phyloP scores from a whole-genome alignment of 2,888 invertebrate genomes.

The Drosophila eohydei region DNA sequence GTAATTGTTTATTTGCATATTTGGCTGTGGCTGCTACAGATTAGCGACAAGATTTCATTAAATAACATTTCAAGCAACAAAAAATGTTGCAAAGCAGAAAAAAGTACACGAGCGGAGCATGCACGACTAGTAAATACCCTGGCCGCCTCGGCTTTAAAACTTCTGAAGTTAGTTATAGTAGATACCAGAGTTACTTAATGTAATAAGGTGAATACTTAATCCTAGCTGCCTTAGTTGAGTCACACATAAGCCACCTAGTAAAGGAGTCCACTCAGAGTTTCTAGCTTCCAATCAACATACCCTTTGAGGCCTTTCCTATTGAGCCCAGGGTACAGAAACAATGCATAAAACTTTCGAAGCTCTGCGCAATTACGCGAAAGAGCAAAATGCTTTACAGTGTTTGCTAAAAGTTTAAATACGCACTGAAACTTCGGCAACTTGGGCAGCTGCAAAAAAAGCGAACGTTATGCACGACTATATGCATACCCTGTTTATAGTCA shows the following conservation, averaged over 20 bases:
- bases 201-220: neutral
- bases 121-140: neutral
- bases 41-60: slow-evolving; percentile 75
- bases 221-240: neutral
- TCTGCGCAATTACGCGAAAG: slow-evolving; percentile 34
- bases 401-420: slow-evolving; percentile 32
- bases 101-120: neutral
- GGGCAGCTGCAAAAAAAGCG: neutral
- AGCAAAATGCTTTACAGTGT: slow-evolving; percentile 23
- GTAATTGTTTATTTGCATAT: slow-evolving; percentile 76
- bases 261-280: neutral
- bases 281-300: neutral
- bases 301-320: neutral
- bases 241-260: too few species aligned
- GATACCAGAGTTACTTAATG: neutral
- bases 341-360: slow-evolving; percentile 1
- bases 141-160: too few species aligned
- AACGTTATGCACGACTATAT: neutral
- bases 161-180: neutral
- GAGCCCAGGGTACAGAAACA: neutral
- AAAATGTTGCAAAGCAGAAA: neutral
- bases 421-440: neutral
- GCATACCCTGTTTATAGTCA: neutral
- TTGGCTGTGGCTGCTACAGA: slow-evolving; percentile 66
- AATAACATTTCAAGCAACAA: slow-evolving; percentile 52